Evolutionary conservation across 2,113 vertebrate genomes (phyloP).

Genomic region (Rhea pennata): DNA sequence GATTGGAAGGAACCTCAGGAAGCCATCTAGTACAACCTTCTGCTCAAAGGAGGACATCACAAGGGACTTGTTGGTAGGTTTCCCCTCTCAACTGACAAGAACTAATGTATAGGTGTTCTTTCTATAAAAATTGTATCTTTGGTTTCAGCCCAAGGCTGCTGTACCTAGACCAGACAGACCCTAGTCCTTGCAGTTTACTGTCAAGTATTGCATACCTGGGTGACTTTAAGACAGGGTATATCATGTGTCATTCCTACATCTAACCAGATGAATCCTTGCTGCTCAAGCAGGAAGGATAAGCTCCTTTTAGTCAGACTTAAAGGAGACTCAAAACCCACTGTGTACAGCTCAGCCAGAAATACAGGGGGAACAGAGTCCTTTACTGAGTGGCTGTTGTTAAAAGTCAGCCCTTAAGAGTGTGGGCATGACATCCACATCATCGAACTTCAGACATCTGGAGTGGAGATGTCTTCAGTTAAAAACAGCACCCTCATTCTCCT

Average conservation of each 20-base stretch:
- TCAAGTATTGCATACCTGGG: background rate
- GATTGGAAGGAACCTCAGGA: background rate
- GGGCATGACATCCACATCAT: background rate
- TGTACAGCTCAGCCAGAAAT: background rate
- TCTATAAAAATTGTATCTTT: background rate
- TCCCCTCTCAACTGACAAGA: background rate
- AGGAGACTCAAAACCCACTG: background rate
- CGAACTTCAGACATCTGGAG: too few species aligned
- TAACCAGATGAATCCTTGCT: background rate
- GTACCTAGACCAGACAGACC: background rate
- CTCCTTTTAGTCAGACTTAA: background rate
- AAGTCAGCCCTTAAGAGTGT: background rate
- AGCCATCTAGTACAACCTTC: background rate
- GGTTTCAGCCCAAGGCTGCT: background rate
- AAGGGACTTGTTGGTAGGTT: accelerated
- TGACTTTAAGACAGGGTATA: background rate
- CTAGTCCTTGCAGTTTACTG: background rate
- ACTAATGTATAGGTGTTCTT: background rate
- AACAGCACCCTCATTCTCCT: too few species aligned
- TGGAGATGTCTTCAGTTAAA: too few species aligned
- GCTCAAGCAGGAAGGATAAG: background rate
- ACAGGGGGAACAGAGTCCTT: background rate
- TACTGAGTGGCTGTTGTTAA: too few species aligned
- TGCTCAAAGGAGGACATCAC: background rate
- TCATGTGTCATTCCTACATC: background rate